A percentile compares a stretch with the other conserved stretches of the same genome.
Conservation (phyloP, 2,113 vertebrate genomes). For the Barbus barbus region DNA sequence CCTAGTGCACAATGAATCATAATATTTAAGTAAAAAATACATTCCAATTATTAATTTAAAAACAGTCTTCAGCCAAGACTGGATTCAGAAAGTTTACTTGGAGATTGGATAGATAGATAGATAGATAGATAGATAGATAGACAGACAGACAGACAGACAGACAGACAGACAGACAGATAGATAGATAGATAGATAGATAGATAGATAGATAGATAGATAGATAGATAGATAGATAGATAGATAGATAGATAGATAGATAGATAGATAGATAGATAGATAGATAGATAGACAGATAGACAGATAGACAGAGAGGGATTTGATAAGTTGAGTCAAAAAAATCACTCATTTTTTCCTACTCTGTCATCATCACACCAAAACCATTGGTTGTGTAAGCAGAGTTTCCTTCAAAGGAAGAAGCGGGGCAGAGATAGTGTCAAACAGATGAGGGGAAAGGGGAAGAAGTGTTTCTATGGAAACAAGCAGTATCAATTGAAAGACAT, state of each 20-base stretch:
- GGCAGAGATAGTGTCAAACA: neutral
- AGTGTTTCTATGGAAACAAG: slow-evolving; percentile 8
- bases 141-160: too few species aligned
- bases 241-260: too few species aligned
- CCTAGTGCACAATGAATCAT: neutral
- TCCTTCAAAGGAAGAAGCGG: slow-evolving; percentile 19
- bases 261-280: neutral
- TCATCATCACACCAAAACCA: neutral
- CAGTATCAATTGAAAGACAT: neutral
- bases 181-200: slow-evolving; percentile 1
- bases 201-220: neutral
- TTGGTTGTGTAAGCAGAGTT: neutral
- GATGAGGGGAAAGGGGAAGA: slow-evolving; percentile 11
- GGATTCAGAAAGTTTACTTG: neutral
- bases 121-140: too few species aligned
- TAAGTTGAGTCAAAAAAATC: too few species aligned
- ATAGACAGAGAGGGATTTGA: too few species aligned
- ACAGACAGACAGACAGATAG: neutral
- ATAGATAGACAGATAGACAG: too few species aligned
- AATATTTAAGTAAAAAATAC: neutral
- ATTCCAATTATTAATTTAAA: too few species aligned
- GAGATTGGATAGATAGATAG: too few species aligned
- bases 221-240: too few species aligned
- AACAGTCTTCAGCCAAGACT: neutral
- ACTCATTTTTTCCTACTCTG: neutral